Evolutionary conservation across 2,888 invertebrate genomes (phyloP).

Genomic region (Leptopilina drosophilae): DNA sequence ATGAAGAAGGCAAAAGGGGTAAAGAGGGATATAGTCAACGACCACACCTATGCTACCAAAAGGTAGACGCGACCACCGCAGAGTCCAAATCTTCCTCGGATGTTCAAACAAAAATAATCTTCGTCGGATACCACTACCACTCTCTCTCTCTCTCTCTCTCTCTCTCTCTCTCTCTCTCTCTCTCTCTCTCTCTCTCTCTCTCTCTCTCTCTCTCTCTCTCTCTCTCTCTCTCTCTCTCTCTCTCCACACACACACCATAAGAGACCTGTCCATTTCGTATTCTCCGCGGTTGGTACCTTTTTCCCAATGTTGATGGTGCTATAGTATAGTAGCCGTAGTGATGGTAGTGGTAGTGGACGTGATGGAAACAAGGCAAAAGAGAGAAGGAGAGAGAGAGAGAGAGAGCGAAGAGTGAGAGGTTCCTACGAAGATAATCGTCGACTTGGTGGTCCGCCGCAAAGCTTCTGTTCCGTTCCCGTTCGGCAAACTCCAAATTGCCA

Average conservation of each 20-base stretch:
- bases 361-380: slow-evolving; percentile 49
- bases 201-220: neutral
- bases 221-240: neutral
- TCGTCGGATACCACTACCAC: slow-evolving; percentile 47
- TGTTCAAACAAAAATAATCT: slow-evolving; percentile 61
- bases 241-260: slow-evolving; percentile 38
- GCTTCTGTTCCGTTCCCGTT: slow-evolving; percentile 53
- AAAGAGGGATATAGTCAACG: slow-evolving; percentile 54
- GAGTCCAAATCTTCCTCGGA: slow-evolving; percentile 57
- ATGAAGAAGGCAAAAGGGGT: slow-evolving; percentile 54
- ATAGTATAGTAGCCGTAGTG: slow-evolving; percentile 2
- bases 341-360: slow-evolving; percentile 48
- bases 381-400: slow-evolving; percentile 53
- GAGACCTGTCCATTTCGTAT: slow-evolving; percentile 33
- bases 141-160: neutral
- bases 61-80: slow-evolving; percentile 68
- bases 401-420: slow-evolving; percentile 55
- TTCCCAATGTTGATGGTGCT: slow-evolving; percentile 33
- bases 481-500: slow-evolving; percentile 67
- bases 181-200: neutral
- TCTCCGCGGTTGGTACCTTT: slow-evolving; percentile 34
- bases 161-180: neutral
- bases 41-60: slow-evolving; percentile 73
- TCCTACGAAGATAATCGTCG: slow-evolving; percentile 62
- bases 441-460: slow-evolving; percentile 63